Conservation (phyloP, 2,888 invertebrate genomes). For the Diarsia dahlii region DNA sequence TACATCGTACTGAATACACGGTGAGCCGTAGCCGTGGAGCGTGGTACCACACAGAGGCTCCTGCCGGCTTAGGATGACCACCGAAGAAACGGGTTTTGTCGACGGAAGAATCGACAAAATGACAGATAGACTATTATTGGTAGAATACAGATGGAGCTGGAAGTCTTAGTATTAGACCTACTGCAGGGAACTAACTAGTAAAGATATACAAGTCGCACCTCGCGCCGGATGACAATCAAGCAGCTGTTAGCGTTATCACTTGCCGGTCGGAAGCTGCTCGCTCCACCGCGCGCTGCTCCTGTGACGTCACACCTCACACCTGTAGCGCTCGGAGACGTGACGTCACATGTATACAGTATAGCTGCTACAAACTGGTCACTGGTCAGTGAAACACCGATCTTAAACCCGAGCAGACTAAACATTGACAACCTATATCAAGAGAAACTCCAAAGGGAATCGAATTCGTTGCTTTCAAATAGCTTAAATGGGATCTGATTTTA, state of each 20-base stretch:
- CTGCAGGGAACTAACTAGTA: not conserved
- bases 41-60: not conserved
- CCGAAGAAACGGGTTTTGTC: no score
- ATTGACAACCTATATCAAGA: not conserved
- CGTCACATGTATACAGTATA: not conserved
- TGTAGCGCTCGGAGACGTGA: not conserved
- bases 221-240: not conserved
- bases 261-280: conserved; percentile 5
- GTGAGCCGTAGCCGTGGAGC: not conserved
- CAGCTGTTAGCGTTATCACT: not conserved
- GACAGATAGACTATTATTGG: no score
- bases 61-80: no score
- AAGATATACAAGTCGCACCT: not conserved
- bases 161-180: not conserved
- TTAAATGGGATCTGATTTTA: not conserved
- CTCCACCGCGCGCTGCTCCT: not conserved
- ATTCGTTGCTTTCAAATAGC: not conserved
- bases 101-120: no score
- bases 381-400: not conserved
- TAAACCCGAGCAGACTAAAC: not conserved
- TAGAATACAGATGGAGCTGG: not conserved
- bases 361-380: not conserved
- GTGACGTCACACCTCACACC: not conserved
- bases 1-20: not conserved
- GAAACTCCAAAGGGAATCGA: not conserved